These are phyloP conservation scores for Pogonocherus hispidulus DNA, from an alignment of 2,888 invertebrate genomes.

Conservation along the genomic window DNA sequence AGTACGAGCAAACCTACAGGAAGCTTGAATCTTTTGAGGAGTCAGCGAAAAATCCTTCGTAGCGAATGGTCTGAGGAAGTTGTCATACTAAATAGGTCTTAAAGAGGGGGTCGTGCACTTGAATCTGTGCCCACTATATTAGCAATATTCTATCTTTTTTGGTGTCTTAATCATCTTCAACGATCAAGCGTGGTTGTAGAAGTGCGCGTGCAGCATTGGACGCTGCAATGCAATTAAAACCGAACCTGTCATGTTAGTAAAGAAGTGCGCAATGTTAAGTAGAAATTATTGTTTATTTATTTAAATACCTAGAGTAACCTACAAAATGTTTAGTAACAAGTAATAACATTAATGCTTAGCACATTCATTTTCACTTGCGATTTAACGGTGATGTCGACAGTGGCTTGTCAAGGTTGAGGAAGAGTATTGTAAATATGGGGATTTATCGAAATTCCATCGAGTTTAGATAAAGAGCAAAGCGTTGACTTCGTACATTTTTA, in stretches of 20 bases:
- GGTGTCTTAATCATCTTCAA: too few species aligned
- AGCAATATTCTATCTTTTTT: too few species aligned
- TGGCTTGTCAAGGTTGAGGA: background rate
- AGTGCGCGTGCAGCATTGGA: too few species aligned
- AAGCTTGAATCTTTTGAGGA: too few species aligned
- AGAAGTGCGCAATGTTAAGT: conserved; percentile 24
- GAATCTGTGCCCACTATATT: too few species aligned
- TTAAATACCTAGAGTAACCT: conserved; percentile 36
- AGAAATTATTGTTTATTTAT: conserved; percentile 45
- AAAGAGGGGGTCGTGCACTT: too few species aligned
- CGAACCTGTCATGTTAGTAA: background rate
- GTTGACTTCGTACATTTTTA: background rate
- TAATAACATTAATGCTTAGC: conserved; percentile 54
- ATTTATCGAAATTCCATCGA: background rate
- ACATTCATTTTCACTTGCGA: conserved; percentile 46
- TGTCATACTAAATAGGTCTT: too few species aligned
- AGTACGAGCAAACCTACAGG: too few species aligned
- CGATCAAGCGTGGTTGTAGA: too few species aligned
- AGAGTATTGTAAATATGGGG: background rate
- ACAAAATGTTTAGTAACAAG: conserved; percentile 50
- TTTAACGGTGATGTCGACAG: conserved; percentile 34
- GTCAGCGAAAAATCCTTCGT: too few species aligned
- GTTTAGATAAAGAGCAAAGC: background rate
- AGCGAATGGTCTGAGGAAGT: too few species aligned
- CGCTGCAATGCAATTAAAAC: conserved; percentile 6